A percentile compares a stretch with the other conserved stretches of the same genome.
phyloP scores from a whole-genome alignment of 2,888 invertebrate genomes.

The Psylliodes chrysocephalus region DNA sequence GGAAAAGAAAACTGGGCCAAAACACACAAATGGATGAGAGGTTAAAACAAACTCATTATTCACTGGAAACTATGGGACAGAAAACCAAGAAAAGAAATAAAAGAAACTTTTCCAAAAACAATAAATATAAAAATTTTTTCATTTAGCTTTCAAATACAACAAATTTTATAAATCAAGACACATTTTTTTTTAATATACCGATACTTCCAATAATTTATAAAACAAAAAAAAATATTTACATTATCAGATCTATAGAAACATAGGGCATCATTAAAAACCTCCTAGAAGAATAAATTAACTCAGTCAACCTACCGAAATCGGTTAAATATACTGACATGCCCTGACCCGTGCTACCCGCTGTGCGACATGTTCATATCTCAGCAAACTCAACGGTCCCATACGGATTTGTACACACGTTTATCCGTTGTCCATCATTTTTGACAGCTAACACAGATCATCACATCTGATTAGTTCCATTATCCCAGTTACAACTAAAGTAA shows the following conservation, averaged over 20 bases:
- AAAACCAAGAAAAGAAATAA: no score
- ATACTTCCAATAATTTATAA: no score
- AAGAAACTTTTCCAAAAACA: no score
- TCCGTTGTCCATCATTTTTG: conserved; percentile 48
- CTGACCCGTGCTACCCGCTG: conserved; percentile 46
- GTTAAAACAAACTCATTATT: no score
- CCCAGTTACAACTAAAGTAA: conserved; percentile 17
- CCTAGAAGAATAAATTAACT: not conserved
- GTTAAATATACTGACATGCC: conserved; percentile 46
- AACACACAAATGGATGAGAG: no score
- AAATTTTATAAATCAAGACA: no score
- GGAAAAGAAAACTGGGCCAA: no score
- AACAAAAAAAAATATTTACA: not conserved
- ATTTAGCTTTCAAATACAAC: no score
- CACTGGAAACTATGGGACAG: no score
- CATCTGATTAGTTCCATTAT: conserved; percentile 51
- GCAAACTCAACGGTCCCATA: conserved; percentile 42
- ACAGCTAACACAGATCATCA: conserved; percentile 47
- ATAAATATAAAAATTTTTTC: no score
- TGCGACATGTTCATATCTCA: conserved; percentile 44
- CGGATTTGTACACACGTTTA: conserved; percentile 48
- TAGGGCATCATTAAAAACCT: not conserved
- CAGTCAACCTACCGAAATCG: conserved; percentile 19
- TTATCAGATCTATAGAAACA: not conserved
- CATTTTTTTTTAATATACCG: no score